Conservation (phyloP, 2,797 vertebrate species). For the Lemur catta region DNA sequence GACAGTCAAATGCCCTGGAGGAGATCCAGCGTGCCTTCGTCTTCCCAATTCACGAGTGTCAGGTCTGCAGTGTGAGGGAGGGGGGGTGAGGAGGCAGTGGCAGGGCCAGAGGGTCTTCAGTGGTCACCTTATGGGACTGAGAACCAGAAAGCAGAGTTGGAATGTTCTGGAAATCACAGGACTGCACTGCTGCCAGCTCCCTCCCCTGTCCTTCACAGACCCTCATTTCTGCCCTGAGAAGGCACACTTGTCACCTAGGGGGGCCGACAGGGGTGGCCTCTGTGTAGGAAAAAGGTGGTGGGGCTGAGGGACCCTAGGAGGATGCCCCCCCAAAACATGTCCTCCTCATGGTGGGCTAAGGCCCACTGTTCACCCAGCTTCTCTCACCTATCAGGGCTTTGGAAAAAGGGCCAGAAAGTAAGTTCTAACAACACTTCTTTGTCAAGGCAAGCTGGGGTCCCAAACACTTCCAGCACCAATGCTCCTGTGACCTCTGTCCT, state of each 20-base stretch:
- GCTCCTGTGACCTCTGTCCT: neutral
- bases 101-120: neutral
- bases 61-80: neutral
- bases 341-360: neutral
- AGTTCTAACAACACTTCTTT: neutral
- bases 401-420: neutral
- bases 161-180: neutral
- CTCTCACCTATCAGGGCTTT: neutral
- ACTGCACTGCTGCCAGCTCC: no score
- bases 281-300: neutral
- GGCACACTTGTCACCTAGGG: neutral
- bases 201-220: neutral
- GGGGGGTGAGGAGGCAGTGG: neutral
- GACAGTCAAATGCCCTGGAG: conserved; percentile 73
- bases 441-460: neutral
- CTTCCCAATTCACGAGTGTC: neutral
- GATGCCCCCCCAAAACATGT: neutral
- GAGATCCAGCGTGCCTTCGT: conserved; percentile 74
- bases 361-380: neutral
- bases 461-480: neutral
- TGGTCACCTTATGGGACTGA: neutral
- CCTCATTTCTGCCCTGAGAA: neutral
- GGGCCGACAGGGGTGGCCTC: neutral
- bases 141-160: neutral
- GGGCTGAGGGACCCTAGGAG: neutral